These are phyloP conservation scores for Stegodyphus mimosarum DNA, from an alignment of 1,140 invertebrate genomes.

Conservation along the genomic window DNA sequence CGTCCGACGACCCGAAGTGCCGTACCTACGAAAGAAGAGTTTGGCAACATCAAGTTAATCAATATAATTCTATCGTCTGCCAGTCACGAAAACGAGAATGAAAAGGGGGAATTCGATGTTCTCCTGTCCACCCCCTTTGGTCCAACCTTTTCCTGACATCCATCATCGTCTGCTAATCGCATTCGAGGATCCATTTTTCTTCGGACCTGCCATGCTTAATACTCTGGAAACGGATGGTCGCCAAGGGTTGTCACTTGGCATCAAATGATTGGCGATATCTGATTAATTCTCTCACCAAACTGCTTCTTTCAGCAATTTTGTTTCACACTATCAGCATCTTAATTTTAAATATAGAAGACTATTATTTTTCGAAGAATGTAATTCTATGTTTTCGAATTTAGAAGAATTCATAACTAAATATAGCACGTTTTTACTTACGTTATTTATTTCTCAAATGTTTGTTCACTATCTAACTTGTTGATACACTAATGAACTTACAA, in stretches of 20 bases:
- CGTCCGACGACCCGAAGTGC: background rate
- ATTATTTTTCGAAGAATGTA: too few species aligned
- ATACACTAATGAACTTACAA: too few species aligned
- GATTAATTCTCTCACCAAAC: too few species aligned
- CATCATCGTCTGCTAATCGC: conserved; percentile 57
- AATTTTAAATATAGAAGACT: too few species aligned
- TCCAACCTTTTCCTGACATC: conserved; percentile 48
- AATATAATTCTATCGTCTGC: conserved; percentile 53
- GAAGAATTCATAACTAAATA: too few species aligned
- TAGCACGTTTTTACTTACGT: too few species aligned
- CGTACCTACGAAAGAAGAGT: conserved; percentile 1
- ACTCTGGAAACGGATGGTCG: conserved; percentile 21
- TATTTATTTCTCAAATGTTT: too few species aligned
- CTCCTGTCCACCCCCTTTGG: conserved; percentile 35
- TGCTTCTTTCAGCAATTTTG: too few species aligned
- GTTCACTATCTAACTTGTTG: too few species aligned
- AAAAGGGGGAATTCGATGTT: conserved; percentile 27
- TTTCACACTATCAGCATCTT: too few species aligned
- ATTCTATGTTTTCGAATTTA: too few species aligned
- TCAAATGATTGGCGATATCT: background rate
- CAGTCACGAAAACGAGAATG: conserved; percentile 45
- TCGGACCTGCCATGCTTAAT: conserved; percentile 52
- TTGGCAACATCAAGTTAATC: conserved; percentile 25
- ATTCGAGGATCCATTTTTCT: conserved; percentile 58
- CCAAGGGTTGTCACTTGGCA: conserved; percentile 51